Percentiles rank a stretch among this genome's conserved stretches.
These are phyloP conservation scores for Probaryconus sp. DNA, from an alignment of 1,140 invertebrate genomes.

Conservation along the genomic window DNA sequence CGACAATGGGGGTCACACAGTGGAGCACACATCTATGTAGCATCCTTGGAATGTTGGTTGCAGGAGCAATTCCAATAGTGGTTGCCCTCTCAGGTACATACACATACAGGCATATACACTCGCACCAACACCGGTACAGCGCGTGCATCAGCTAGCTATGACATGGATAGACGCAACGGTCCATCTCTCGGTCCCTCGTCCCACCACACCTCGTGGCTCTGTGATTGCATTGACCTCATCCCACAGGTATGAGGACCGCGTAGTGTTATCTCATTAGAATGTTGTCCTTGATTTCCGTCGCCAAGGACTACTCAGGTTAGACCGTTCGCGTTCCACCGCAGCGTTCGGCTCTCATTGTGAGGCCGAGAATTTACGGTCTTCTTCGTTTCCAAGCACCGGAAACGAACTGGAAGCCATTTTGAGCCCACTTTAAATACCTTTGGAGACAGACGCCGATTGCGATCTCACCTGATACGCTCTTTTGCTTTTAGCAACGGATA, in stretches of 20 bases:
- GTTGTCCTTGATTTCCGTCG: constrained; percentile 53
- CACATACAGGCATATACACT: constrained; percentile 6
- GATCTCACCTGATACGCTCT: constrained; percentile 6
- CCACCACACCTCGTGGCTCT: constrained; percentile 3
- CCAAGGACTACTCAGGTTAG: constrained; percentile 42
- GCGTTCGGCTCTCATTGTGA: constrained; percentile 6
- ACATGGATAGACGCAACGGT: not conserved
- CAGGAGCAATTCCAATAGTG: constrained; percentile 54
- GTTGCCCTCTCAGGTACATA: constrained; percentile 30
- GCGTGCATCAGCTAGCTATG: not conserved
- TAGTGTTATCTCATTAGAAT: constrained; percentile 55
- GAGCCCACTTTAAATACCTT: constrained; percentile 10
- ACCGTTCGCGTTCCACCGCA: constrained; percentile 19
- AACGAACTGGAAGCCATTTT: constrained; percentile 21
- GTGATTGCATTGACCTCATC: constrained; percentile 35
- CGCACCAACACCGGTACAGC: not conserved
- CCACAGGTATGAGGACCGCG: constrained; percentile 36
- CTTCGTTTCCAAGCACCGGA: constrained; percentile 6
- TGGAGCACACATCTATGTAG: constrained; percentile 52
- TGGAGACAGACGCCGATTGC: constrained; percentile 19
- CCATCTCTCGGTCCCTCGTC: too few species aligned
- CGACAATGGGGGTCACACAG: constrained; percentile 63
- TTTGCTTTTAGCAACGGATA: constrained; percentile 2
- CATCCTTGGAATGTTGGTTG: constrained; percentile 62
- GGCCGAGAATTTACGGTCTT: not conserved